Evolutionary conservation across 2,113 vertebrate species (phyloP).

Genomic region (Chloebia gouldiae): DNA sequence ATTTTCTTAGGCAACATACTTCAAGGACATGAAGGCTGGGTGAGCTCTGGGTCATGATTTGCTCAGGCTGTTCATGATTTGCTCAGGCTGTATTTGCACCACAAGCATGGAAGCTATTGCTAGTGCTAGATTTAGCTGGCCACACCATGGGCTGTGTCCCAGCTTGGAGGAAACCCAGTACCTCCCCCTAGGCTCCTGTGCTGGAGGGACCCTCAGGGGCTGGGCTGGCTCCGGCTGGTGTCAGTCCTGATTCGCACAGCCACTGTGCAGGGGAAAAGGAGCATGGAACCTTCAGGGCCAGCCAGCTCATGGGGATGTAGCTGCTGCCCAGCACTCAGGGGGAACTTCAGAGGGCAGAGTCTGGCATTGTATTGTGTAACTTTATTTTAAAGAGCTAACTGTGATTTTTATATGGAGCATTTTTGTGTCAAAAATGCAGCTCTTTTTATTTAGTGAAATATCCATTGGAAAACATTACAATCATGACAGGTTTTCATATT

Average conservation of each 20-base stretch:
- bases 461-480: slow-evolving; percentile 58
- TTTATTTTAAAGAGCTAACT: slow-evolving; percentile 35
- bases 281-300: accelerated
- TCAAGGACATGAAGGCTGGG: background rate
- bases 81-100: background rate
- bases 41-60: background rate
- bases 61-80: background rate
- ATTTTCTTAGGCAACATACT: background rate
- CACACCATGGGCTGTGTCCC: background rate
- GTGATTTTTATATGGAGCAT: slow-evolving; percentile 3
- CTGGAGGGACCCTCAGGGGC: background rate
- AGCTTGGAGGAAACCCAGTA: accelerated
- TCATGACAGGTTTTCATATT: slow-evolving; percentile 62
- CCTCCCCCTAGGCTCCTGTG: background rate
- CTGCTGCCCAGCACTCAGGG: background rate
- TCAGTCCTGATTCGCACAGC: accelerated
- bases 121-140: background rate
- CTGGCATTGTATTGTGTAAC: background rate
- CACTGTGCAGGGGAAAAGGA: background rate
- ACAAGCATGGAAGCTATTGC: background rate
- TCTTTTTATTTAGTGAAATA: slow-evolving; percentile 61
- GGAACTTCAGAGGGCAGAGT: background rate
- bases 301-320: background rate
- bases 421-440: slow-evolving; percentile 24
- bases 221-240: accelerated